Conservation (phyloP, 2,888 invertebrate genomes). For the Trachelus iudaicus region DNA sequence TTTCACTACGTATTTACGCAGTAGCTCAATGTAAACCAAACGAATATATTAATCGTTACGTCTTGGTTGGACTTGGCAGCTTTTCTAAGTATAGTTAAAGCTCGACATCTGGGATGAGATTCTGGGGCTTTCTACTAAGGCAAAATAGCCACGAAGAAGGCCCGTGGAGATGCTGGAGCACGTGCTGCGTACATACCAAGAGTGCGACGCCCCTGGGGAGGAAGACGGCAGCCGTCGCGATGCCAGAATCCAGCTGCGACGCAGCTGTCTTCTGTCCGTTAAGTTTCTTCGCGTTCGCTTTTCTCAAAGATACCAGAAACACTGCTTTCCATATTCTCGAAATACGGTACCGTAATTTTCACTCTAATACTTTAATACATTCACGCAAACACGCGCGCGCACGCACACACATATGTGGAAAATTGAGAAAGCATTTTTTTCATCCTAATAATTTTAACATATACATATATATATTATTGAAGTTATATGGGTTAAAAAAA, state of each 20-base stretch:
- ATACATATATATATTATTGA: not conserved
- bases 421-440: too few species aligned
- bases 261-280: conserved; percentile 57
- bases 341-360: not conserved
- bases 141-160: conserved; percentile 20
- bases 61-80: not conserved
- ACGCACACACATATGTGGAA: too few species aligned
- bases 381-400: too few species aligned
- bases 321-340: not conserved
- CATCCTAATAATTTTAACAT: too few species aligned
- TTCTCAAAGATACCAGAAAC: not conserved
- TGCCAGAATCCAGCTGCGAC: conserved; percentile 58
- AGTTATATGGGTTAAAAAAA: not conserved
- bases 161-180: conserved; percentile 15
- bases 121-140: conserved; percentile 26
- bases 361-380: not conserved
- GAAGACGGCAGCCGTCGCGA: conserved; percentile 49
- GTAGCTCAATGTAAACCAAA: not conserved
- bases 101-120: conserved; percentile 18
- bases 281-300: conserved; percentile 3
- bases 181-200: conserved; percentile 17
- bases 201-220: conserved; percentile 26
- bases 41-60: not conserved
- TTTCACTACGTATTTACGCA: conserved; percentile 9
- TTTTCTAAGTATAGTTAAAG: conserved; percentile 25